Percentiles rank a stretch among this genome's conserved stretches.
Evolutionary conservation across 1,140 invertebrate genomes (phyloP).

Genomic region (Ephestia elutella): DNA sequence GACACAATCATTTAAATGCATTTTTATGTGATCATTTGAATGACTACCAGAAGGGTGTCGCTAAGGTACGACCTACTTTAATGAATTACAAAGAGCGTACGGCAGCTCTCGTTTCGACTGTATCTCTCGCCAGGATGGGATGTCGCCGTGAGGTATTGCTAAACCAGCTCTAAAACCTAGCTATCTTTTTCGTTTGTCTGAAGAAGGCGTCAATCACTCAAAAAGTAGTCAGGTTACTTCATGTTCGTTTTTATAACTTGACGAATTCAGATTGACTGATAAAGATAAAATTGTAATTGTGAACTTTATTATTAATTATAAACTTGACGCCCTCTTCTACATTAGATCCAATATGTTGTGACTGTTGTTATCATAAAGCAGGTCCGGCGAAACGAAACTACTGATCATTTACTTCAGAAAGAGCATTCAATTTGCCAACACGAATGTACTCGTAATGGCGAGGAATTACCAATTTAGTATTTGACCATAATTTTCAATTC

Average conservation of each 20-base stretch:
- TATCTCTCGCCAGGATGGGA: not conserved
- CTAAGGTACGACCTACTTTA: not conserved
- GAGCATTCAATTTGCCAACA: conserved; percentile 44
- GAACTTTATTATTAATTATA: not conserved
- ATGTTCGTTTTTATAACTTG: no score
- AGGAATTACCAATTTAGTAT: conserved; percentile 18
- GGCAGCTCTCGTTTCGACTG: not conserved
- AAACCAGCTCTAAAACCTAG: not conserved
- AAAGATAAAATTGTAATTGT: no score
- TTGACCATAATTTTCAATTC: conserved; percentile 2
- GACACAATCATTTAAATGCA: not conserved
- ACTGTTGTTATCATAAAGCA: conserved; percentile 6
- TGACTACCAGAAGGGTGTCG: not conserved
- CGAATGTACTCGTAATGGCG: conserved; percentile 31
- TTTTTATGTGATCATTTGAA: not conserved
- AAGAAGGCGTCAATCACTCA: not conserved
- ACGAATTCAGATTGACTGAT: not conserved
- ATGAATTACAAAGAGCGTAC: conserved; percentile 1
- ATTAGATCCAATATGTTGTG: not conserved
- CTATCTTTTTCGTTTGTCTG: not conserved
- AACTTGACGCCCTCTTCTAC: conserved; percentile 10
- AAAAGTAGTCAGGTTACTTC: not conserved
- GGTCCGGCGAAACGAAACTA: conserved; percentile 7
- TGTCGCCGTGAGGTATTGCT: not conserved
- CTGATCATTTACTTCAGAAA: conserved; percentile 30